Conservation (phyloP, 2,888 invertebrate genomes). For the Calliopum simillimum region DNA sequence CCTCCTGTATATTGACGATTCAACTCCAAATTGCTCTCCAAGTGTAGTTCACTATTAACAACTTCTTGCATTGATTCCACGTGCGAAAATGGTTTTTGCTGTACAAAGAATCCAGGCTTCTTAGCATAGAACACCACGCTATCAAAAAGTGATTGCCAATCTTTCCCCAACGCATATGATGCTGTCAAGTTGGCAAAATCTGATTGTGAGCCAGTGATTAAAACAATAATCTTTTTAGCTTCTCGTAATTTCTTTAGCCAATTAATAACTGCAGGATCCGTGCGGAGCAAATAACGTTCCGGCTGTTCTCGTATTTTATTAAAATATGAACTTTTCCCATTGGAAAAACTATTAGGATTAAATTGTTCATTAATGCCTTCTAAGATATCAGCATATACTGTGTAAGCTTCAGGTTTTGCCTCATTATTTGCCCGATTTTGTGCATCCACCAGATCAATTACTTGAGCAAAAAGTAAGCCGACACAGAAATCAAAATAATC, state of each 20-base stretch:
- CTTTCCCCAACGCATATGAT: slow-evolving; percentile 72
- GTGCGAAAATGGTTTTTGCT: slow-evolving; percentile 70
- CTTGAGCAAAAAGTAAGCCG: slow-evolving; percentile 74
- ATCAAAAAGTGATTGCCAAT: slow-evolving; percentile 76
- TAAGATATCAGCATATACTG: slow-evolving; percentile 75
- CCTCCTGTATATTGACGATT: slow-evolving; percentile 72
- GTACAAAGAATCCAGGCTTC: slow-evolving; percentile 80
- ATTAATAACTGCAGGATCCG: slow-evolving; percentile 68
- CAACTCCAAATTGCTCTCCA: slow-evolving; percentile 52
- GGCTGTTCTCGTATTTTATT: slow-evolving; percentile 71
- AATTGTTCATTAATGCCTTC: slow-evolving; percentile 74
- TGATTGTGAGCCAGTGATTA: slow-evolving; percentile 79
- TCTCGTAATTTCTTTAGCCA: slow-evolving; percentile 73
- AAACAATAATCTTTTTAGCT: slow-evolving; percentile 71
- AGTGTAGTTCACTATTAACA: slow-evolving; percentile 45
- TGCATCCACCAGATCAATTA: slow-evolving; percentile 75
- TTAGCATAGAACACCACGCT: slow-evolving; percentile 76
- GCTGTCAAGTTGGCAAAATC: slow-evolving; percentile 78
- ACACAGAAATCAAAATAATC: slow-evolving; percentile 82
- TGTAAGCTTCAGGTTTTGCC: slow-evolving; percentile 63
- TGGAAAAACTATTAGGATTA: slow-evolving; percentile 70
- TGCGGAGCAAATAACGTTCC: slow-evolving; percentile 72
- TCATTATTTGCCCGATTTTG: slow-evolving; percentile 53
- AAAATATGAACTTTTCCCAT: slow-evolving; percentile 74
- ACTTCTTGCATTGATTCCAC: slow-evolving; percentile 58